These are phyloP conservation scores for Lepidurus couesii DNA, from an alignment of 1,140 invertebrate species.

Conservation along the genomic window DNA sequence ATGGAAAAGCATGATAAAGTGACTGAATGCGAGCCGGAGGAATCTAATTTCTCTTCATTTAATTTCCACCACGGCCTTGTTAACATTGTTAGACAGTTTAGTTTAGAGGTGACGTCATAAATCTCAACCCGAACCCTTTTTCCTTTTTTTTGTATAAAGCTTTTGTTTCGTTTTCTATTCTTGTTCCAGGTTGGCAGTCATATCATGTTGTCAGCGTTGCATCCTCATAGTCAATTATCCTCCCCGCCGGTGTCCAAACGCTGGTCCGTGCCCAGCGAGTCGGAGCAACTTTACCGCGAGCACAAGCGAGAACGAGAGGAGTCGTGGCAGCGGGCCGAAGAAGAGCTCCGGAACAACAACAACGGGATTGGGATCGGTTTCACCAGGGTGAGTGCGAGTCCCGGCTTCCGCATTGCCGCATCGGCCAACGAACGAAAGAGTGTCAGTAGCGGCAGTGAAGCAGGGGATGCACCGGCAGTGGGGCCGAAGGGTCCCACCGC, in stretches of 20 bases:
- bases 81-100: not conserved
- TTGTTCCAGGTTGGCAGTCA: not conserved
- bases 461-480: not conserved
- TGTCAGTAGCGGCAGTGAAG: constrained; percentile 25
- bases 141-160: not conserved
- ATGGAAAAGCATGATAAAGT: constrained; percentile 7
- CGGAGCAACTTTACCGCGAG: not conserved
- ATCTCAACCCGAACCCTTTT: not conserved
- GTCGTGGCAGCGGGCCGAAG: not conserved
- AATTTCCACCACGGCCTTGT: not conserved
- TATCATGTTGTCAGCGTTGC: constrained; percentile 1
- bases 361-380: not conserved
- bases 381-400: not conserved
- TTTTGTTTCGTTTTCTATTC: not conserved
- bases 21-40: not conserved
- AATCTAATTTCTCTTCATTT: not conserved
- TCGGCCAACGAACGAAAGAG: not conserved
- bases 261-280: not conserved
- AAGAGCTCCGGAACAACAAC: not conserved
- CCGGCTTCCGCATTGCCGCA: not conserved
- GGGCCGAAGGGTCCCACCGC: not conserved
- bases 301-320: not conserved
- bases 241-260: not conserved
- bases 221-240: not conserved
- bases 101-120: too few relatives aligned